Evolutionary conservation across 2,113 vertebrate genomes (phyloP), one percentile per base, ranked within the genome.

Genomic region (Sinocyclocheilus anshuiensis): DNA sequence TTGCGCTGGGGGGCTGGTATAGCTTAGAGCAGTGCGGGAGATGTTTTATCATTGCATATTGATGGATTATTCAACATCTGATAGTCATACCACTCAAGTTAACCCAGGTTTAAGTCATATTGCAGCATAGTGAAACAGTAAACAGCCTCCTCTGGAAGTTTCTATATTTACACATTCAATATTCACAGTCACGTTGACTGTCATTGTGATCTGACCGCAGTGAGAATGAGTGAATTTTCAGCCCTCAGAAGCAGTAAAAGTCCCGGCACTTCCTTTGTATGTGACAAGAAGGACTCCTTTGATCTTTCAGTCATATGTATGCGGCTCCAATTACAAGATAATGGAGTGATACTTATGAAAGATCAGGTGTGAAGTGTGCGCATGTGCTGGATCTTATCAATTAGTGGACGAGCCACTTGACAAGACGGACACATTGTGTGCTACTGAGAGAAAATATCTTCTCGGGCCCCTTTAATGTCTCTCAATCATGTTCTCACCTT

Each of bases 311-410:
- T 92, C 90, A 90, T 87, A 86, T 84, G 69, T 84, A 90, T 88
- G 85, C 76, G 57, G 74, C 86, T 87, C 89, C 88, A 86, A 90
- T 90, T 81, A 83, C 84, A 77, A 69, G 90, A 93, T 92, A 93
- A 89, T 89, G 86, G 29, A 84, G 80, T 63, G 84, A 89, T 85
- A 83, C 86, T 88, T 90, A 90, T 89, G 67, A 85, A 88, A 93
- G 92, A 92, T 92, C 93, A 92, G 83, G 87, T 81, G 88, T 90
- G 92, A 90, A 89, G 86, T 86, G 86, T 87, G 88, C 76, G 87
- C 67, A 87, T 86, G 84, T 88, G 86, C 87, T 90, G 88, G 83
- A 87, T 91, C 91, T 93, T 93, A 94, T 94, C 94, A 93, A 93
- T 92, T 90, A 88, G 91, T 90, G 92, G 90, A 91, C 86, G 90